These are phyloP conservation scores for Hormaphis cornu DNA, from an alignment of 1,140 invertebrate species.

Conservation along the genomic window DNA sequence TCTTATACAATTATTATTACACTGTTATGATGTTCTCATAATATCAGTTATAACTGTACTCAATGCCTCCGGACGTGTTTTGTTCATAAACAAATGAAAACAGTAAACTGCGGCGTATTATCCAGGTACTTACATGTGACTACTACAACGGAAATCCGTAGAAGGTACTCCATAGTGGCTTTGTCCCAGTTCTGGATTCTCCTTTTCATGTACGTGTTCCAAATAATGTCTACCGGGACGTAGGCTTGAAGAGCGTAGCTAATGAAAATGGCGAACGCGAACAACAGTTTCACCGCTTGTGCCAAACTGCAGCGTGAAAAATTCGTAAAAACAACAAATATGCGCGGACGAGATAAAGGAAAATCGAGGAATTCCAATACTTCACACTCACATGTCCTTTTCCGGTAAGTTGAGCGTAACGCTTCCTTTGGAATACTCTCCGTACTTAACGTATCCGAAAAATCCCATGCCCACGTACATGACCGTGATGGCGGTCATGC, in stretches of 20 bases:
- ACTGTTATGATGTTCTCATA: too few relatives aligned
- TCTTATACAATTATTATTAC: too few relatives aligned
- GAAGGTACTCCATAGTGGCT: slow-evolving; percentile 50
- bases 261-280: slow-evolving; percentile 79
- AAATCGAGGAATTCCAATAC: neutral
- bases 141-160: slow-evolving; percentile 57
- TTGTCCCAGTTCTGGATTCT: slow-evolving; percentile 29
- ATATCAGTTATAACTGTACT: too few relatives aligned
- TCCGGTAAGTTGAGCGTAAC: slow-evolving; percentile 64
- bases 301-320: slow-evolving; percentile 54
- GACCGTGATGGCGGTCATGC: slow-evolving; percentile 62
- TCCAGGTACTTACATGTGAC: slow-evolving; percentile 66
- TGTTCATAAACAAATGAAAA: too few relatives aligned
- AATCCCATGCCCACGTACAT: slow-evolving; percentile 69
- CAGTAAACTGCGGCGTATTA: too few relatives aligned
- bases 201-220: slow-evolving; percentile 60
- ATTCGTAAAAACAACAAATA: neutral
- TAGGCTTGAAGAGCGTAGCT: slow-evolving; percentile 90
- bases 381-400: slow-evolving; percentile 35
- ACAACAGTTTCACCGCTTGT: slow-evolving; percentile 68
- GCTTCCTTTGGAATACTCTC: slow-evolving; percentile 52
- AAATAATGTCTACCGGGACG: slow-evolving; percentile 83
- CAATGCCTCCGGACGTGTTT: too few relatives aligned
- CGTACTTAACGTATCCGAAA: slow-evolving; percentile 73
- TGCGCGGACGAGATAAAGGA: neutral